Base-by-base conservation (phyloP, 2,113 vertebrate genomes). In the Paradisaea rubra region DNA sequence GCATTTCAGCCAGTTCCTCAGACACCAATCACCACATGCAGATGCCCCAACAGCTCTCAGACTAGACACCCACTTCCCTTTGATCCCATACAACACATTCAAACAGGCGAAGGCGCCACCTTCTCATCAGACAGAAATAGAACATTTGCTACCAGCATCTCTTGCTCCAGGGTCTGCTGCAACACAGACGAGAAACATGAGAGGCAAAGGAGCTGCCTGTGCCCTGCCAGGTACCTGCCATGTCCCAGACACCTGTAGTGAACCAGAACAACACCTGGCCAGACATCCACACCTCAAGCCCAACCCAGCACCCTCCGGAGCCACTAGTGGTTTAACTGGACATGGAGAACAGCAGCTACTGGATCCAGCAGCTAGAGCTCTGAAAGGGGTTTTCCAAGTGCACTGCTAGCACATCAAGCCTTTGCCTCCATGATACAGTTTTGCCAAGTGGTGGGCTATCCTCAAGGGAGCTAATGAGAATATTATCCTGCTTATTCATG, bases 161-260 rank as follows among this genome's bases (percentile, higher is more conserved):
- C 57, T 11, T 52, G 71, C 74, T 37, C 18, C 66, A 89, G 45
- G 63, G n/a, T 42, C 57, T 83, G 50, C 81, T 39, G 27, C 50
- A 73, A 69, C 1, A 2, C 57, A 50, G 53, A 35, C 13, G 37
- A 72, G 45, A 45, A 53, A 86, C 23, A 53, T 1, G 44, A 94
- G 50, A 86, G 50, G 33, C 25, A 80, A 88, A 77, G 66, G 28
- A 64, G 15, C 10, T 83, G 83, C 54, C 63, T 0, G 0, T 65
- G n/a, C 30, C 71, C 2, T 4, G 53, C 65, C 52, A 50, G 0
- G 4, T 39, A 59, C 17, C 33, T 1, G 2, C 52, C 28, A 13
- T 2, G 15, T 74, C 41, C 64, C 88, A 93, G 76, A 78, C 42
- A 90, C 39, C 54, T 61, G 63, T 33, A 54, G 60, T 1, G 30